Evolutionary conservation across 2,888 invertebrate genomes (phyloP), one percentile per base, ranked within the genome.

Genomic region (Coelinius sp.): DNA sequence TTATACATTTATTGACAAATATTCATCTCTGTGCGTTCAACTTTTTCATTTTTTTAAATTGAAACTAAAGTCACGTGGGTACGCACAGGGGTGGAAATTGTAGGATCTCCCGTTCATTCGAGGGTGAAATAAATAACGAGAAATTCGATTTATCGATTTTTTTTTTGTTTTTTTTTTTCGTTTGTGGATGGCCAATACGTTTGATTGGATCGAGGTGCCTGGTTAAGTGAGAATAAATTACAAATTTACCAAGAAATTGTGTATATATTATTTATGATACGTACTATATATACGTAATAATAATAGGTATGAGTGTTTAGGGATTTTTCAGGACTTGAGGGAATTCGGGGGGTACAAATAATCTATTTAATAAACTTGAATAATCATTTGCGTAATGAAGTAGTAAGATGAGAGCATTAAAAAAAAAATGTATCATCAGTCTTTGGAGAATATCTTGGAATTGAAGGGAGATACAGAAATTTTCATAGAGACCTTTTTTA

Each of bases 1-100:
- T 86, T 86, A 83, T 85, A 83, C 83, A 84, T 74, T 70, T 69
- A 72, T 41, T 41, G 22, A 63, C 20, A 14, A 35, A 31, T 17
- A 27, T 52, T 52, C 12, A 27, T 35, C 31, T 59, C 22, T 59
- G 70, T 76, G 79, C 59, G 70, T 73, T 73, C 17, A 1, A 17
- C 46, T 59, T 59, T 59, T 35, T 14, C 35, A 17, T 31, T 59
- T 72, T n/a, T 17, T 17, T 74, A 31, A 17, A 14, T 17, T 10
- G 25, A 35, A 27, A 25, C 10, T 25, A 25, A n/a, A n/a, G 12
- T 7, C n/a, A n/a, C 5, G 5, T 53, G 27, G 14, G 27, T 24
- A 53, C n/a, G 25, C 53, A 24, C 53, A 53, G 27, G 25, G 53
- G 14, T 25, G n/a, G 53, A 25, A 22, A 53, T 25, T n/a, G 25